phyloP scores from a whole-genome alignment of 2,797 vertebrate genomes.

The Spinibarbus caldwelli region DNA sequence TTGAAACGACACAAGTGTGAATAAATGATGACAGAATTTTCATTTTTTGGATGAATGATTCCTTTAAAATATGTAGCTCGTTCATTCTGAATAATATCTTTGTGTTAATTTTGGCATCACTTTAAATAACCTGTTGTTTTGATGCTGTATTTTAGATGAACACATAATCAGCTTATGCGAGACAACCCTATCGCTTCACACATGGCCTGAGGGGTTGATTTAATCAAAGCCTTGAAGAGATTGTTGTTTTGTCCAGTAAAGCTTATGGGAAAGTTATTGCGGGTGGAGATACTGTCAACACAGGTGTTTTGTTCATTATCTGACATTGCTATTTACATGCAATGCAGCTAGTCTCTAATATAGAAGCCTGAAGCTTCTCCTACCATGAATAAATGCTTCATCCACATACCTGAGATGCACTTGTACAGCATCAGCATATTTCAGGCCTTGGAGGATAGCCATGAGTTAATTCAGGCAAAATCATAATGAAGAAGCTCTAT shows the following conservation, averaged over 20 bases:
- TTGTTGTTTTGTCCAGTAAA: slow-evolving; percentile 19
- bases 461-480: slow-evolving; percentile 28
- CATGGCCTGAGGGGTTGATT: not conserved
- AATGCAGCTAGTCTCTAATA: not conserved
- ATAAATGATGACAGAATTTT: slow-evolving; percentile 8
- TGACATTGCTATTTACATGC: slow-evolving; percentile 39
- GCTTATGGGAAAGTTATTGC: slow-evolving; percentile 17
- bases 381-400: slow-evolving; percentile 33
- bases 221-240: slow-evolving; percentile 31
- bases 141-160: slow-evolving; percentile 30
- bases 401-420: slow-evolving; percentile 12
- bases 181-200: slow-evolving; percentile 23
- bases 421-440: slow-evolving; percentile 37
- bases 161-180: slow-evolving; percentile 26
- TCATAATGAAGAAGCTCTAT: slow-evolving; percentile 24
- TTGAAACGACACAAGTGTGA: not conserved
- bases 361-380: slow-evolving; percentile 17
- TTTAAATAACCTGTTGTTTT: slow-evolving; percentile 35
- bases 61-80: slow-evolving; percentile 4
- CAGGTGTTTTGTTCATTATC: slow-evolving; percentile 33
- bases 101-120: slow-evolving; percentile 27
- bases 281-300: not conserved
- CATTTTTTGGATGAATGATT: not conserved
- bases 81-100: slow-evolving; percentile 19
- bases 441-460: slow-evolving; percentile 20